Percentiles rank a stretch among this genome's conserved stretches.
Conservation (phyloP, 1,140 invertebrate species). For the Cydia fagiglandana region DNA sequence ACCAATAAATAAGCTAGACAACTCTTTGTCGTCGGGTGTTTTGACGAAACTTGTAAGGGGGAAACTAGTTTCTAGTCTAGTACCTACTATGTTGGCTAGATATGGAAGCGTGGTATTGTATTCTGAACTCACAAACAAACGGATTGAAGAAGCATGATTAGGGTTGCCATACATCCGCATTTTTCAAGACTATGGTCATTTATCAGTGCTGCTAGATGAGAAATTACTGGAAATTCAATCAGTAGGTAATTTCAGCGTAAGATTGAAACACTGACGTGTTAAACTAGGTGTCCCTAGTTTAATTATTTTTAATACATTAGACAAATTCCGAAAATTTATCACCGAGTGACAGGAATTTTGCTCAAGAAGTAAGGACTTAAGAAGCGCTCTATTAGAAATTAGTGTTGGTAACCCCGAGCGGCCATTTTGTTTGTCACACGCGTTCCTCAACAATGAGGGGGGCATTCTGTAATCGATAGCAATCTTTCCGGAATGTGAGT, state of each 20-base stretch:
- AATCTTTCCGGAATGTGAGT: conserved; percentile 24
- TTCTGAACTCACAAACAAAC: not conserved
- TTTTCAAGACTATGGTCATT: not conserved
- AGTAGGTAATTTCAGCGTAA: not conserved
- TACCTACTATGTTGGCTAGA: not conserved
- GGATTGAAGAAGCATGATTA: not conserved
- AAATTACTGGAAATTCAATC: not conserved
- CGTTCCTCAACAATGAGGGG: conserved; percentile 20
- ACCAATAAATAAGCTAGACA: conserved; percentile 1
- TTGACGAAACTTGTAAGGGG: not conserved
- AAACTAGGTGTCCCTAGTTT: too few species aligned
- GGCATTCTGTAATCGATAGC: conserved; percentile 19
- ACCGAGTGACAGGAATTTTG: not conserved
- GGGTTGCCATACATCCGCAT: not conserved
- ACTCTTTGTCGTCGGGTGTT: not conserved
- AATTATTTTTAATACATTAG: not conserved
- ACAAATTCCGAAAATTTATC: not conserved
- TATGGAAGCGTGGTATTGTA: conserved; percentile 1
- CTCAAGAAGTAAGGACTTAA: too few species aligned
- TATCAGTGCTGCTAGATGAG: not conserved
- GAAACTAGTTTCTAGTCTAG: conserved; percentile 3
- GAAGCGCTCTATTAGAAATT: not conserved
- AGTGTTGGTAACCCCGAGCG: not conserved
- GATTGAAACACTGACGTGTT: too few species aligned
- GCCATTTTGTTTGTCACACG: conserved; percentile 25